These are phyloP conservation scores for Cotesia glomerata DNA, from an alignment of 1,140 invertebrate genomes.

Conservation along the genomic window DNA sequence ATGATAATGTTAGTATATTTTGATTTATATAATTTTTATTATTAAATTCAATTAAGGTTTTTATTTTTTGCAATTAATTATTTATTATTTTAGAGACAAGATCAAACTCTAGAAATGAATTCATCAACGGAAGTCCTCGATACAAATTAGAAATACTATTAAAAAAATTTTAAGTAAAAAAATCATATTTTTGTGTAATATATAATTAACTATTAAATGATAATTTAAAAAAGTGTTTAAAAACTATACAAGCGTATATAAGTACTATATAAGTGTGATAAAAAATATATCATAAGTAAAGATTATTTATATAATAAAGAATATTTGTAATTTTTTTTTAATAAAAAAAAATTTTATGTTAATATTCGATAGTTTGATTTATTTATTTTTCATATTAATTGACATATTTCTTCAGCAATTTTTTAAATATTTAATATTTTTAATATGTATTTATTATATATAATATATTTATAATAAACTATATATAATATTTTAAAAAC, in stretches of 20 bases:
- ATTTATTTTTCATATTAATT: no score
- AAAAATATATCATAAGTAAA: no score
- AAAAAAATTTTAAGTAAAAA: background rate
- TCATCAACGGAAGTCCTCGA: conserved; percentile 32
- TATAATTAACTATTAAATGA: no score
- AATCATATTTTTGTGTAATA: background rate
- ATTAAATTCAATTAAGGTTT: background rate
- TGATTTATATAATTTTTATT: background rate
- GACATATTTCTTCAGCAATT: conserved; percentile 1
- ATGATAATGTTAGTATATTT: conserved; percentile 30
- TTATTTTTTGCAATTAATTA: conserved; percentile 2
- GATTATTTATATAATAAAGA: no score
- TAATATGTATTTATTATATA: conserved; percentile 7
- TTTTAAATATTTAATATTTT: conserved; percentile 23
- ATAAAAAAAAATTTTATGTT: no score
- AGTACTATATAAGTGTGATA: no score
- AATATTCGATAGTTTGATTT: no score
- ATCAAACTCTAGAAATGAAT: conserved; percentile 21
- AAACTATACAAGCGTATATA: no score
- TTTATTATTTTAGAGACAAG: conserved; percentile 3
- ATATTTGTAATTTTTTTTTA: no score
- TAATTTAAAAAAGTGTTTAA: no score
- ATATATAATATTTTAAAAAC: background rate
- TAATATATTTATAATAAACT: conserved; percentile 6
- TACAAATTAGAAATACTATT: conserved; percentile 22